A percentile compares a stretch with the other conserved stretches of the same genome.
Evolutionary conservation across 2,113 vertebrate species (phyloP).

Genomic region (Colinus virginianus): DNA sequence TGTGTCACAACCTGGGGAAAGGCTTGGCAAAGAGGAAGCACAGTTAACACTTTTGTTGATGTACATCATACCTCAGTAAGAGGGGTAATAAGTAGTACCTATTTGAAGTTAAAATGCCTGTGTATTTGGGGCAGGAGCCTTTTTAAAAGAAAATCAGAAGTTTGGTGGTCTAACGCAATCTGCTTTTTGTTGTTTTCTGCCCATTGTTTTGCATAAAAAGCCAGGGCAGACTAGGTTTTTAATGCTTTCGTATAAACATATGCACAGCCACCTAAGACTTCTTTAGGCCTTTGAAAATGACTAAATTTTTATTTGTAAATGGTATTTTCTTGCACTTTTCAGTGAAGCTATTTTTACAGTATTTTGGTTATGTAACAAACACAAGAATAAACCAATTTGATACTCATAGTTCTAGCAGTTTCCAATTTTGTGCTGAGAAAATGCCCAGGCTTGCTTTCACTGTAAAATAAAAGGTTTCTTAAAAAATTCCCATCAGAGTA

Average conservation of each 20-base stretch:
- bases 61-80: neutral
- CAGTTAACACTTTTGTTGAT: neutral
- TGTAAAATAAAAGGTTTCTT: conserved; percentile 4
- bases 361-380: conserved; percentile 1
- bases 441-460: neutral
- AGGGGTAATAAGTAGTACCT: neutral
- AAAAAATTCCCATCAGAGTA: neutral
- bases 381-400: conserved; percentile 1
- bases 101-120: neutral
- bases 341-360: conserved; percentile 11
- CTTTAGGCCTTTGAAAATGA: neutral
- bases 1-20: neutral
- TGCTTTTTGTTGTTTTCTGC: neutral
- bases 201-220: neutral
- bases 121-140: neutral
- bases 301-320: neutral
- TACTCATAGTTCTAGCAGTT: conserved; percentile 4
- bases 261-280: neutral
- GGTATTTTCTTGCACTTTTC: neutral
- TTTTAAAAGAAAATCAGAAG: neutral
- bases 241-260: neutral
- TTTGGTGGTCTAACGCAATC: neutral
- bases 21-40: neutral
- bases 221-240: neutral
- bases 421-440: conserved; percentile 27